phyloP scores from a whole-genome alignment of 2,113 vertebrate species.

The Ovis aries region ARS-UI_Ramb_v3.0 NC_056061.1:76668001-76668500 shows the following conservation, averaged over 20 bases:
- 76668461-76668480: not conserved
- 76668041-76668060: not conserved
- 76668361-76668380: constrained; percentile 37
- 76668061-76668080: not conserved
- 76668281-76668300: constrained; percentile 65
- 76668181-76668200: not conserved
- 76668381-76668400: constrained; percentile 46
- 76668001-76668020: constrained; percentile 57
- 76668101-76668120: not conserved
- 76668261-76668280: constrained; percentile 29
- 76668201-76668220: not conserved
- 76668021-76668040: constrained; percentile 28
- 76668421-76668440: not conserved
- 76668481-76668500: not conserved
- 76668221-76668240: not conserved
- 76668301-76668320: constrained; percentile 32
- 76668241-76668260: constrained; percentile 36
- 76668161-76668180: not conserved
- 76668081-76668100: not conserved
- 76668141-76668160: not conserved
- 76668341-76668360: constrained; percentile 15
- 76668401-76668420: not conserved
- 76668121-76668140: not conserved
- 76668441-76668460: not conserved
- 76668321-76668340: constrained; percentile 51